Evolutionary conservation across 2,113 vertebrate genomes (phyloP).

Genomic region (Spheniscus mendiculus): DNA sequence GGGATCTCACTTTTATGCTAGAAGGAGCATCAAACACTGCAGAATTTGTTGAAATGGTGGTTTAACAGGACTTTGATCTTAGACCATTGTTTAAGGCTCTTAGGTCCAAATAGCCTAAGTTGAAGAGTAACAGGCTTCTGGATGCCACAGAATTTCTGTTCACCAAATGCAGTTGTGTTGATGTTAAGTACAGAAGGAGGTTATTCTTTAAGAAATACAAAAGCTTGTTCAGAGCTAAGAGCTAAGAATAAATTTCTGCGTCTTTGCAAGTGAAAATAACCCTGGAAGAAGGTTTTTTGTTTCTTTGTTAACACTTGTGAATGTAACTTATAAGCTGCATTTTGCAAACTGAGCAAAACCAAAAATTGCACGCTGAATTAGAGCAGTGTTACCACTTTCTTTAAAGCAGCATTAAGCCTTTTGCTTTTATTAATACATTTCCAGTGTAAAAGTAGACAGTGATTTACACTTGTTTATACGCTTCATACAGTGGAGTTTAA

Average conservation of each 20-base stretch:
- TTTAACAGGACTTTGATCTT: background rate
- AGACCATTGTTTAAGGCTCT: background rate
- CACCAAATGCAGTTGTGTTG: background rate
- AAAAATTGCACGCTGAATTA: background rate
- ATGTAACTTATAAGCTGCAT: background rate
- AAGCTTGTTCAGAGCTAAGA: background rate
- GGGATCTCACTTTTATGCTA: background rate
- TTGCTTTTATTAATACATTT: background rate
- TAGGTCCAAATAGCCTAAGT: background rate
- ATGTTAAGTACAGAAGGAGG: background rate
- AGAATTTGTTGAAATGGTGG: background rate
- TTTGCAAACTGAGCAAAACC: background rate
- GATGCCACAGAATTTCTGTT: conserved; percentile 1
- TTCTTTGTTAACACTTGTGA: background rate
- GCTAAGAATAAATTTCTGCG: background rate
- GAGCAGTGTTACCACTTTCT: background rate
- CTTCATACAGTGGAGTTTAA: background rate
- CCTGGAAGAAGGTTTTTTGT: background rate
- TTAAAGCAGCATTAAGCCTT: background rate
- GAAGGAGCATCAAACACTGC: background rate
- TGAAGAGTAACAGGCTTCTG: background rate
- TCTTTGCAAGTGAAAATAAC: background rate
- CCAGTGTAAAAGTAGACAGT: background rate
- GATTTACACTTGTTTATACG: background rate
- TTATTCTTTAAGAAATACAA: background rate